Evolutionary conservation across 2,113 vertebrate genomes (phyloP).

Genomic region (Sorex araneus): DNA sequence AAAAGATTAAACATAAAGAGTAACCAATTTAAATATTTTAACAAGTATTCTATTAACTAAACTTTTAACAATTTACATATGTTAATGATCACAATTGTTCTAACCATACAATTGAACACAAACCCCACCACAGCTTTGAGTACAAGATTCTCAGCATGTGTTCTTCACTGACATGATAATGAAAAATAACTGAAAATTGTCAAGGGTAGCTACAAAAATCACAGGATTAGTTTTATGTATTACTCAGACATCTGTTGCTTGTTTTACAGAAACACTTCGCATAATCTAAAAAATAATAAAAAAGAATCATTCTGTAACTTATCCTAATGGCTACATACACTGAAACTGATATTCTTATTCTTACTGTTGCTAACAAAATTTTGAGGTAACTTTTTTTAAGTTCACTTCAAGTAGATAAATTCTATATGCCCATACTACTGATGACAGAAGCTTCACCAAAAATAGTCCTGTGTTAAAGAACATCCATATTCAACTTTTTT

Average conservation of each 20-base stretch:
- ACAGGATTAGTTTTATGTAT: not conserved
- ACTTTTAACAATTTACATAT: not conserved
- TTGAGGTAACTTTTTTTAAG: not conserved
- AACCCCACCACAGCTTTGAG: not conserved
- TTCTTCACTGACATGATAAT: not conserved
- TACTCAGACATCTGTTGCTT: conserved; percentile 20
- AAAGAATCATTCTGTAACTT: not conserved
- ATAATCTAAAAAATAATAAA: not conserved
- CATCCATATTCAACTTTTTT: no score
- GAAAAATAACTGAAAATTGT: not conserved
- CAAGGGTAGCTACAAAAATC: not conserved
- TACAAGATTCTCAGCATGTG: not conserved
- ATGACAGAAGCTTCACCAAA: not conserved
- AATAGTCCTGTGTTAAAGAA: not conserved
- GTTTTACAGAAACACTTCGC: conserved; percentile 32
- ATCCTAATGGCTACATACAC: not conserved
- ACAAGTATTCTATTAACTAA: conserved; percentile 52
- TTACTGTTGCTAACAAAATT: not conserved
- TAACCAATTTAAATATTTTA: not conserved
- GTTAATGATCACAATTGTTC: not conserved
- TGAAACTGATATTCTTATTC: not conserved
- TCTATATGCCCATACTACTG: not conserved
- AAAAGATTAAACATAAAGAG: no score
- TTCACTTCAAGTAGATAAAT: not conserved
- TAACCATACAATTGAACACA: not conserved